phyloP scores from a whole-genome alignment of 2,113 vertebrate genomes.

The Colinus virginianus region DNA sequence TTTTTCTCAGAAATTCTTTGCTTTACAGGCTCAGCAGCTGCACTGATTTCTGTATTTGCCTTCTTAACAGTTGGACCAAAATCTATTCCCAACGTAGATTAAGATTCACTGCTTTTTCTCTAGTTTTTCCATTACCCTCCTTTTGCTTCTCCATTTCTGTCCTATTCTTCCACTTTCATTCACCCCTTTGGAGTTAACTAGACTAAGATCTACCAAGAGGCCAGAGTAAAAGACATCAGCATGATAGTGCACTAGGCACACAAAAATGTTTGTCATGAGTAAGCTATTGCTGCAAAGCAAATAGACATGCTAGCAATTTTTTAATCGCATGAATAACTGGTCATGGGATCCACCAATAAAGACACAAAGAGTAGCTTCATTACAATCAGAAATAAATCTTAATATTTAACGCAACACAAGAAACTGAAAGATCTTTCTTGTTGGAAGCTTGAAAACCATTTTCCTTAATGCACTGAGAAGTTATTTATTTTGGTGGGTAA shows the following conservation, averaged over 20 bases:
- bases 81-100: neutral
- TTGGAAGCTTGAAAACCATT: neutral
- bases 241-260: neutral
- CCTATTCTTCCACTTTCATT: neutral
- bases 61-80: neutral
- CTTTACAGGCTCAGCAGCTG: neutral
- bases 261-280: neutral
- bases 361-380: neutral
- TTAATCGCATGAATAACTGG: neutral
- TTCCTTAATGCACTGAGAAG: neutral
- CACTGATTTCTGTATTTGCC: neutral
- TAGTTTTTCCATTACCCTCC: neutral
- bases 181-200: neutral
- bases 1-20: constrained; percentile 18
- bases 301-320: neutral
- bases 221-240: neutral
- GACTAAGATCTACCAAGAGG: neutral
- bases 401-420: neutral
- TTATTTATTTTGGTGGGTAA: neutral
- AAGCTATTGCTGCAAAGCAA: neutral
- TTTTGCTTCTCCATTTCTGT: neutral
- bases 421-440: neutral
- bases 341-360: neutral
- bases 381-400: neutral
- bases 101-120: neutral